Conservation (phyloP, 2,113 vertebrate species). For the Struthio camelus region DNA sequence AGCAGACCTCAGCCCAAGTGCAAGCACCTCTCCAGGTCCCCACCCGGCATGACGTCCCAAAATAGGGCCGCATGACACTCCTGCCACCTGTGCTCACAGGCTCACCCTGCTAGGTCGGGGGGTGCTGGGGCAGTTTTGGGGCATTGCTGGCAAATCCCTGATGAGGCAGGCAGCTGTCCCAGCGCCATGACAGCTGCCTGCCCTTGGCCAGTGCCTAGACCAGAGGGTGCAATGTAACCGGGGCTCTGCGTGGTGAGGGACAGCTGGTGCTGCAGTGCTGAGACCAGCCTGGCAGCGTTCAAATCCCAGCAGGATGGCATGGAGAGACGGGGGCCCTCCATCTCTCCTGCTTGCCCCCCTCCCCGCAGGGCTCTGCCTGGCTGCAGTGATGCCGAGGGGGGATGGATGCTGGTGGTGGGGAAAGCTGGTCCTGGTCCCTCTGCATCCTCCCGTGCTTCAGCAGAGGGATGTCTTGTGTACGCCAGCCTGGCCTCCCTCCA, state of each 20-base stretch:
- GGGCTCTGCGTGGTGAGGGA: not conserved
- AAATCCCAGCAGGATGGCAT: not conserved
- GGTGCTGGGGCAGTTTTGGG: not conserved
- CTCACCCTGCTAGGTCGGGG: not conserved
- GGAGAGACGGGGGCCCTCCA: not conserved
- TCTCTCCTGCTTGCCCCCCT: not conserved
- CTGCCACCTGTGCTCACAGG: fast-evolving
- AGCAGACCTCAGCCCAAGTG: fast-evolving
- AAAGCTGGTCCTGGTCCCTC: not conserved
- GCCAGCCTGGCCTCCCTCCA: not conserved
- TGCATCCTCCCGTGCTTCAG: not conserved
- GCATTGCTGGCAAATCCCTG: not conserved
- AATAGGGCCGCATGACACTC: not conserved
- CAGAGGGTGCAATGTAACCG: fast-evolving
- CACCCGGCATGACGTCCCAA: not conserved
- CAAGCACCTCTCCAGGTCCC: fast-evolving
- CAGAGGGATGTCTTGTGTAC: constrained; percentile 17
- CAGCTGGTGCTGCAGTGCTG: fast-evolving
- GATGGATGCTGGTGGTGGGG: not conserved
- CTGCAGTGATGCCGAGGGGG: too few relatives aligned
- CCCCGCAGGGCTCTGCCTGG: too few relatives aligned
- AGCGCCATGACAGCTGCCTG: not conserved
- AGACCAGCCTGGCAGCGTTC: not conserved
- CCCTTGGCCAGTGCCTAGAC: not conserved
- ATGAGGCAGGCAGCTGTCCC: not conserved